Evolutionary conservation across 2,113 vertebrate genomes (phyloP), one percentile per base, ranked within the genome.

Genomic region (Aptenodytes forsteri): DNA sequence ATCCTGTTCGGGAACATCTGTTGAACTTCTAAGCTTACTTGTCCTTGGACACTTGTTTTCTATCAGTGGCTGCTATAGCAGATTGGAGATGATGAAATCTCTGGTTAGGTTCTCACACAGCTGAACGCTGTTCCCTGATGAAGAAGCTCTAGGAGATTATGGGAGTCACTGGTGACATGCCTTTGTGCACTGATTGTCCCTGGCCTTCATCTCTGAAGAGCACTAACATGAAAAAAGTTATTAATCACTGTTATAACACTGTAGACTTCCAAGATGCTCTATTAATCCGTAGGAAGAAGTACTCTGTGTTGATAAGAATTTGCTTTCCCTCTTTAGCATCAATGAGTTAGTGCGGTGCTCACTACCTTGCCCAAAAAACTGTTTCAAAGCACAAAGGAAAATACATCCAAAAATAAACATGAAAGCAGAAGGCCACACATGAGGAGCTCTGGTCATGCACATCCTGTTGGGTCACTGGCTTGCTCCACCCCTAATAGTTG

Each of bases 391-490:
- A 89, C 96, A 95, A 95, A 97, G 96, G 95, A 96, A 97, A 98
- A 97, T 77, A 73, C 46, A 97, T 93, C 94, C 84, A 93, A 98
- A 98, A 98, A 98, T 98, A 98, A 98, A 96, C 97, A 93, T 97
- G 70, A 97, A 98, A 98, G 95, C 77, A 93, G 89, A 92, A 92
- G 78, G 83, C 71, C 95, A 70, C n/a, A 27, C 83, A 61, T 32
- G 44, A 97, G 95, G 87, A 97, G 93, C 93, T 96, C 75, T 96
- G 94, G 93, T 97, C 94, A 94, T 59, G 90, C 91, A 96, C 90
- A 97, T 97, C 94, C 97, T 98, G 95, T 97, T 97, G 96, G 94
- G 93, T 96, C 83, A 30, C 50, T 93, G 72, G 50, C 75, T 76
- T 32, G 79, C 93, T 92, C 96, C 93, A 87, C 92, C 91, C 76